These are phyloP conservation scores for Hystrix brachyura DNA, from an alignment of 2,113 vertebrate species.

Conservation along the genomic window DNA sequence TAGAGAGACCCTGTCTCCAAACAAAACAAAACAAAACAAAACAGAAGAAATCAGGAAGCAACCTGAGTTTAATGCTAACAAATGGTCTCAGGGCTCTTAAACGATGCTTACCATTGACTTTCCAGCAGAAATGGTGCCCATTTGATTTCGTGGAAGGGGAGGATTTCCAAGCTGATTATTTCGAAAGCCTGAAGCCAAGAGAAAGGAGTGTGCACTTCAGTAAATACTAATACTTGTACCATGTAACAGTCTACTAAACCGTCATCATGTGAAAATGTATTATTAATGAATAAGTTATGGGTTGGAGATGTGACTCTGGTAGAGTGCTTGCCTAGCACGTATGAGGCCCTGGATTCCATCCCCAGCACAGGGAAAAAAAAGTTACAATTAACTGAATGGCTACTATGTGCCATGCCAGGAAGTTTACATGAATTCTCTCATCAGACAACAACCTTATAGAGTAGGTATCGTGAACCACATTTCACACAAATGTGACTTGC, in stretches of 20 bases:
- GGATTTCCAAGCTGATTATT: slow-evolving; percentile 92
- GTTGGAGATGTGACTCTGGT: not conserved
- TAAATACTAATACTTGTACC: slow-evolving; percentile 34
- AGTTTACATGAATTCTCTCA: slow-evolving; percentile 45
- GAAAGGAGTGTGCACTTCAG: slow-evolving; percentile 50
- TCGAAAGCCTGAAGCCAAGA: slow-evolving; percentile 91
- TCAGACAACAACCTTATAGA: slow-evolving; percentile 30
- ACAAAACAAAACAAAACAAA: too few species aligned
- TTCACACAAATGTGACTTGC: slow-evolving; percentile 52
- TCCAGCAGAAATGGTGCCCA: slow-evolving; percentile 91
- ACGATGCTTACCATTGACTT: slow-evolving; percentile 91
- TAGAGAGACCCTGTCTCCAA: too few species aligned
- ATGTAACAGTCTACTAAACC: slow-evolving; percentile 30
- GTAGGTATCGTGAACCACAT: slow-evolving; percentile 16
- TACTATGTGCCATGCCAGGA: slow-evolving; percentile 1
- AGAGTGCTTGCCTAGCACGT: not conserved
- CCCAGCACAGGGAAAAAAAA: not conserved
- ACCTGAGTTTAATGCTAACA: slow-evolving; percentile 34
- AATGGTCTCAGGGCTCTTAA: slow-evolving; percentile 4
- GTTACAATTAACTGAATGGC: slow-evolving; percentile 48
- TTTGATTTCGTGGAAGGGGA: slow-evolving; percentile 88
- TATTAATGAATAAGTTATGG: slow-evolving; percentile 37
- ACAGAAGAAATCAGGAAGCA: slow-evolving; percentile 19
- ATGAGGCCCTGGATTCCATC: not conserved
- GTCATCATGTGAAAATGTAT: slow-evolving; percentile 32